Conservation (phyloP, 2,797 vertebrate species). For the Gymnothorax reevesii region DNA sequence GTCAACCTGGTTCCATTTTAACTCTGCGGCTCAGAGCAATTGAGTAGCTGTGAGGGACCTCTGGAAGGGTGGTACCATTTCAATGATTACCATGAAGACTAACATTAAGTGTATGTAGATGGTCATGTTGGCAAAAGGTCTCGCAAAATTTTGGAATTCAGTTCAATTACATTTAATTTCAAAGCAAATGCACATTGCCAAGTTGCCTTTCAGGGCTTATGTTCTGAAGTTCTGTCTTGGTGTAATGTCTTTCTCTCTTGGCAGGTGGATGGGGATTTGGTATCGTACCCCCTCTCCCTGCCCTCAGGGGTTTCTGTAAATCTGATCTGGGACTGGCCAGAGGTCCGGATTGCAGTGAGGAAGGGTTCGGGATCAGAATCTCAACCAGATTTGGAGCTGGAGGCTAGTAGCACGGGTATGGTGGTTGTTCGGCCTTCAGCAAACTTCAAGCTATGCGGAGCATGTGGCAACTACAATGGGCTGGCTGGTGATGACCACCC, state of each 20-base stretch:
- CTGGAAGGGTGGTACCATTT: too few species aligned
- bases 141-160: too few species aligned
- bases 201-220: too few species aligned
- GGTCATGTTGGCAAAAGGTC: too few species aligned
- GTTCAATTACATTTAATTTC: too few species aligned
- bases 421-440: slow-evolving; percentile 37
- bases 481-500: neutral
- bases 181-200: too few species aligned
- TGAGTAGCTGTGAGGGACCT: too few species aligned
- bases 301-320: slow-evolving; percentile 31
- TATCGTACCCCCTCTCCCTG: slow-evolving; percentile 35
- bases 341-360: slow-evolving; percentile 37
- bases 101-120: too few species aligned
- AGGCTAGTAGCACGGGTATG: slow-evolving; percentile 33
- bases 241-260: neutral
- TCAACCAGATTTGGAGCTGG: slow-evolving; percentile 42
- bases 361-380: slow-evolving; percentile 37
- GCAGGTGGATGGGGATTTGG: slow-evolving; percentile 36
- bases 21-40: too few species aligned
- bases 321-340: slow-evolving; percentile 34
- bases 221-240: too few species aligned
- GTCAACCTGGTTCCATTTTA: too few species aligned
- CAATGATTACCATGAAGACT: too few species aligned
- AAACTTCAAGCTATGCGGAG: slow-evolving; percentile 44
- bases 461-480: slow-evolving; percentile 48